Percentiles rank a stretch among this genome's conserved stretches.
These are phyloP conservation scores for Hydrolagus colliei DNA, from an alignment of 2,797 vertebrate species.

Conservation along the genomic window DNA sequence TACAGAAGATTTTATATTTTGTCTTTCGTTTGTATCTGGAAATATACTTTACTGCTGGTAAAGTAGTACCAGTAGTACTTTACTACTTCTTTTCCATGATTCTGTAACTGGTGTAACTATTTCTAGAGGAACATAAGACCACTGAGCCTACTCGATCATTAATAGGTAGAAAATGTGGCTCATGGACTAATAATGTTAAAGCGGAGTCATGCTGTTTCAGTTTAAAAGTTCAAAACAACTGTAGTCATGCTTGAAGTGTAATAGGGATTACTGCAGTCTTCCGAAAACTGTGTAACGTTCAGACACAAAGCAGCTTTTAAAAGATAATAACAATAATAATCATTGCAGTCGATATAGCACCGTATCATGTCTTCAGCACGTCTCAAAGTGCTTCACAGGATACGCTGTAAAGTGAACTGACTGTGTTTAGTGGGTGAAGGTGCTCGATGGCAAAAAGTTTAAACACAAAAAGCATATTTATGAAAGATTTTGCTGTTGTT, in stretches of 20 bases:
- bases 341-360: no score
- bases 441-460: no score
- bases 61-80: no score
- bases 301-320: neutral
- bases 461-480: no score
- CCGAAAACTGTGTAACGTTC: neutral
- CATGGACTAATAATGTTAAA: neutral
- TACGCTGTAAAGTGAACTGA: no score
- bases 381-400: no score
- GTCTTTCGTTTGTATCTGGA: neutral
- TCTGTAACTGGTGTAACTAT: neutral
- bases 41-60: neutral
- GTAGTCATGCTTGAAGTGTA: slow-evolving; percentile 8
- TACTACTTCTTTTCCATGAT: neutral
- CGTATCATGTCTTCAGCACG: no score
- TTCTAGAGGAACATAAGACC: neutral
- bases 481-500: no score
- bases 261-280: neutral
- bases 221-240: slow-evolving; percentile 19
- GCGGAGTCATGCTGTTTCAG: slow-evolving; percentile 7
- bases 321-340: no score
- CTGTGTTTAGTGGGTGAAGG: no score
- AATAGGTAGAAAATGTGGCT: neutral
- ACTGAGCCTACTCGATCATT: neutral
- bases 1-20: neutral